These are phyloP conservation scores for Gymnogyps californianus DNA, from an alignment of 2,113 vertebrate genomes.

Conservation along the genomic window DNA sequence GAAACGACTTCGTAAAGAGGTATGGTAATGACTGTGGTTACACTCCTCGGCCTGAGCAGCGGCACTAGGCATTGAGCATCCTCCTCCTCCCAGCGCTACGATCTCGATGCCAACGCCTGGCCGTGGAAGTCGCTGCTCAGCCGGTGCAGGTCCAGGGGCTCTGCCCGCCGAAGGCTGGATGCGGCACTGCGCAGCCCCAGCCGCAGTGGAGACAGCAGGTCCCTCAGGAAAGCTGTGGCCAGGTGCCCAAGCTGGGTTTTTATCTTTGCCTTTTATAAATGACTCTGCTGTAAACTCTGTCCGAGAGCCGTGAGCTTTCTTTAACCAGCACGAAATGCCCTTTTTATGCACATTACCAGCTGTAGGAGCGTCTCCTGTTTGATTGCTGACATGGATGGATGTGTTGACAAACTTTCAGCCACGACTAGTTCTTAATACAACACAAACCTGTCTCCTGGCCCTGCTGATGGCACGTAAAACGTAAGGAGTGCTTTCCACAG, in stretches of 20 bases:
- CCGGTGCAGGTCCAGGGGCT: neutral
- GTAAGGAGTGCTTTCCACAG: neutral
- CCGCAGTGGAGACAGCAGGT: neutral
- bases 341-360: fast-evolving
- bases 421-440: neutral
- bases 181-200: fast-evolving
- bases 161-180: neutral
- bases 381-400: neutral
- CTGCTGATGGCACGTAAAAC: neutral
- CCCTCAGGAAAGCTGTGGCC: neutral
- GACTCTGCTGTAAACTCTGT: neutral
- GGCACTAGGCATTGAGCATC: neutral
- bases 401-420: neutral
- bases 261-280: neutral
- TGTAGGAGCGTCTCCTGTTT: neutral
- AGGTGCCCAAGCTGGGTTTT: neutral
- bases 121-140: neutral
- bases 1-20: neutral
- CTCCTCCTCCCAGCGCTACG: neutral
- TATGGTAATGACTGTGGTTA: neutral
- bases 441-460: neutral
- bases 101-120: neutral
- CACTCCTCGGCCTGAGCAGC: neutral
- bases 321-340: neutral
- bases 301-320: neutral